These are phyloP conservation scores for mouse (Mus musculus) DNA, from an alignment of 2,113 vertebrate genomes.

Conservation along the genomic window DNA sequence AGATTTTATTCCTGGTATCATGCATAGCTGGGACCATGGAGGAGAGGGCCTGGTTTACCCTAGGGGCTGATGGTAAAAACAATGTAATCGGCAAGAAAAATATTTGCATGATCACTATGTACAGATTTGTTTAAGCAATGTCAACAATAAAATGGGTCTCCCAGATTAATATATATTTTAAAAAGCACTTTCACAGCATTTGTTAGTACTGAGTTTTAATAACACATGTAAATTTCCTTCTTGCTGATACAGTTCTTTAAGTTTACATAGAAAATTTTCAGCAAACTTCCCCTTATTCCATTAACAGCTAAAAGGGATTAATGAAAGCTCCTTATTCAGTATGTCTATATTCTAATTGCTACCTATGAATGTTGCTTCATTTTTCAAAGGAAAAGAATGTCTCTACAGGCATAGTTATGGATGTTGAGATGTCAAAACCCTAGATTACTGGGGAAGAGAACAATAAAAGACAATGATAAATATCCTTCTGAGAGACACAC, in stretches of 20 bases:
- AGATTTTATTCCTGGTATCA: background rate
- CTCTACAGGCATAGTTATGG: background rate
- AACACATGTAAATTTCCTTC: background rate
- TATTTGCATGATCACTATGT: background rate
- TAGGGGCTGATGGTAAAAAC: background rate
- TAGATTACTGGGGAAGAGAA: background rate
- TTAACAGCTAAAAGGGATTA: background rate
- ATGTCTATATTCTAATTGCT: background rate
- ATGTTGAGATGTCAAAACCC: background rate
- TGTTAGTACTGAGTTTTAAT: background rate
- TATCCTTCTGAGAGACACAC: background rate
- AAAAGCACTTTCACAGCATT: background rate
- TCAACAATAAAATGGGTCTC: constrained; percentile 25
- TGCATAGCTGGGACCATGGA: too few relatives aligned
- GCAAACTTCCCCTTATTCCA: background rate
- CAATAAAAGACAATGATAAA: background rate
- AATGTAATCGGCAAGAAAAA: background rate
- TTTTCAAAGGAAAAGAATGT: background rate
- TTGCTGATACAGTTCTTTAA: background rate
- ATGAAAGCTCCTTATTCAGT: background rate
- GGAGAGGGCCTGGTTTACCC: background rate
- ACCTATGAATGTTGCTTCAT: background rate
- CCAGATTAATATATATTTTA: too few relatives aligned
- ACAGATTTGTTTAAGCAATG: constrained; percentile 22
- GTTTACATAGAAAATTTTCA: background rate